Conservation (phyloP, 2,113 vertebrate species). For the Pelecanoides urinatrix region DNA sequence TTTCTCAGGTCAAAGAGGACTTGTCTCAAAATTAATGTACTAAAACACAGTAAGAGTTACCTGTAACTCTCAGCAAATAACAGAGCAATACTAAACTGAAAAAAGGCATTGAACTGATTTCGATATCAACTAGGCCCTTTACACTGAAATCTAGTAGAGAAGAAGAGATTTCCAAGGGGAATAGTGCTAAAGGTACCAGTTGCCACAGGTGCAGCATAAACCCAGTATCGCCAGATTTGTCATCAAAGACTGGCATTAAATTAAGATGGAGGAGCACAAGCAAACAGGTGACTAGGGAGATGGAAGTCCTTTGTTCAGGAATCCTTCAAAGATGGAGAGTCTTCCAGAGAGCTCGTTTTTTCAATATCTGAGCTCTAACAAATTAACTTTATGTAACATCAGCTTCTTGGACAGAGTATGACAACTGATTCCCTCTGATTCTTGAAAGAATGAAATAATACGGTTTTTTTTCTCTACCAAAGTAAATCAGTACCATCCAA, state of each 20-base stretch:
- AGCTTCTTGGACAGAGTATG: not conserved
- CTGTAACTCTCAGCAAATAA: not conserved
- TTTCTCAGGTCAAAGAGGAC: not conserved
- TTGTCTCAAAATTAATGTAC: not conserved
- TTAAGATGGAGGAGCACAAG: not conserved
- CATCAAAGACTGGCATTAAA: not conserved
- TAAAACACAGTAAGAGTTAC: not conserved
- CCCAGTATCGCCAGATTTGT: not conserved
- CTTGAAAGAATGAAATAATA: not conserved
- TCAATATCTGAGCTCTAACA: not conserved
- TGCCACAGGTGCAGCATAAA: not conserved
- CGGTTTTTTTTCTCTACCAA: not conserved
- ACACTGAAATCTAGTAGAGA: not conserved
- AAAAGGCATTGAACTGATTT: not conserved
- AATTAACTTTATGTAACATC: not conserved
- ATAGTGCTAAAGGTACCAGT: not conserved
- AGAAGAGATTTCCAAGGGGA: not conserved
- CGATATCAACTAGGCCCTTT: not conserved
- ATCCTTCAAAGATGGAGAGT: not conserved
- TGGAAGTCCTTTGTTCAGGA: not conserved
- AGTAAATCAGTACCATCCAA: not conserved
- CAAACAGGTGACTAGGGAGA: not conserved
- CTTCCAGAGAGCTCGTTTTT: not conserved
- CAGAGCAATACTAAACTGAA: not conserved
- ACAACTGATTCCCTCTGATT: not conserved